Conservation (phyloP, 2,113 vertebrate genomes). For the Marmota flaviventris region DNA sequence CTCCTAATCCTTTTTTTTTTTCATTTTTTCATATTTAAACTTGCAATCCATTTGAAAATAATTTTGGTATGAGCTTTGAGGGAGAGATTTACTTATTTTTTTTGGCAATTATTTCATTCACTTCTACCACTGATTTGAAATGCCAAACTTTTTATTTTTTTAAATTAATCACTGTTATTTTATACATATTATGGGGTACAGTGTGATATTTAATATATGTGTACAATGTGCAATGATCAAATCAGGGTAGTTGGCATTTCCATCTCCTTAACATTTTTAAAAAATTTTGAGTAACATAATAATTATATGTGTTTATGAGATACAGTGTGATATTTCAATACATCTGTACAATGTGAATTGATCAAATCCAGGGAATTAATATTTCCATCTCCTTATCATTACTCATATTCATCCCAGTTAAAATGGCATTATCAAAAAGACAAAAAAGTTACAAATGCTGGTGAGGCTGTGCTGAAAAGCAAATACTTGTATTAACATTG, state of each 20-base stretch:
- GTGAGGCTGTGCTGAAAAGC: background rate
- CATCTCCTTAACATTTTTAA: background rate
- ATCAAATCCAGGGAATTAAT: background rate
- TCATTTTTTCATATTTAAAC: slow-evolving; percentile 36
- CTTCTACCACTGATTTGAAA: background rate
- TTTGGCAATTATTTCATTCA: background rate
- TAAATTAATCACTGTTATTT: background rate
- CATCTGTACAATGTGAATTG: background rate
- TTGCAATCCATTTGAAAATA: background rate
- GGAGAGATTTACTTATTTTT: background rate
- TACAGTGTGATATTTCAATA: too few species aligned
- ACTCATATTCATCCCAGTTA: background rate
- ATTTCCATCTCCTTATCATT: background rate
- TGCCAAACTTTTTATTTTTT: background rate
- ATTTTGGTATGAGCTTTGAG: background rate
- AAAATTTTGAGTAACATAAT: background rate
- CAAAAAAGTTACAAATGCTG: background rate
- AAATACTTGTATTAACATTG: background rate
- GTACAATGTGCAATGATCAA: background rate
- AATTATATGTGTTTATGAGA: too few species aligned
- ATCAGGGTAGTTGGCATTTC: background rate
- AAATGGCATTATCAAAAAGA: background rate
- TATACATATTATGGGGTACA: background rate
- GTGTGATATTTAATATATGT: background rate
- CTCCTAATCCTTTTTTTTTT: background rate